phyloP scores from a whole-genome alignment of 2,888 invertebrate species.

The Odontocerum albicorne region DNA sequence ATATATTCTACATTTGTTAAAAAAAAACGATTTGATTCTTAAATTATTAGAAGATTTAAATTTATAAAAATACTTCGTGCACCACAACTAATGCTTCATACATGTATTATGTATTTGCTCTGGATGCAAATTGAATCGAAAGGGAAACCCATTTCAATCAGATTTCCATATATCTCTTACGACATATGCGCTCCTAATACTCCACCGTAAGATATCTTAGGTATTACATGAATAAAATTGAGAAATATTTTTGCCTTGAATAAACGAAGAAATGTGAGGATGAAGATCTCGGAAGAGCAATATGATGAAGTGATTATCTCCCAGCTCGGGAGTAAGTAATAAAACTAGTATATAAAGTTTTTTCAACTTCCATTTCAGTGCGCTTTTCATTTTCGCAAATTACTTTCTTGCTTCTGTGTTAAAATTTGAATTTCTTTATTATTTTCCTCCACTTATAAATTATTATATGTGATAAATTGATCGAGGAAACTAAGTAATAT shows the following conservation, averaged over 20 bases:
- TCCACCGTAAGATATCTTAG: too few relatives aligned
- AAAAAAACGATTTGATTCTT: too few relatives aligned
- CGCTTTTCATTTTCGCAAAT: conserved; percentile 6
- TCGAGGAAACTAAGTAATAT: too few relatives aligned
- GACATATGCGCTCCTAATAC: conserved; percentile 17
- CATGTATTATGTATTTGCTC: conserved; percentile 5
- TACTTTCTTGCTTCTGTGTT: background rate
- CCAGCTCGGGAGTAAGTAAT: conserved; percentile 9
- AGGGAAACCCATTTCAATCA: conserved; percentile 20
- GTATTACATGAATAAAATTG: too few relatives aligned
- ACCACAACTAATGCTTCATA: background rate
- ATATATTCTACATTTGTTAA: too few relatives aligned
- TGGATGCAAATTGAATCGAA: conserved; percentile 19
- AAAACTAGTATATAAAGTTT: conserved; percentile 13
- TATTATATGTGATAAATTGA: background rate
- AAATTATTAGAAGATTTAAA: too few relatives aligned
- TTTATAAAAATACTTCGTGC: background rate
- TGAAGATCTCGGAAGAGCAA: background rate
- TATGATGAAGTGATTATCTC: conserved; percentile 17
- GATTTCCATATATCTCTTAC: conserved; percentile 18
- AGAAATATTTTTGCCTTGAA: too few relatives aligned
- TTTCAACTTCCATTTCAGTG: too few relatives aligned
- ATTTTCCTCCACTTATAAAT: background rate
- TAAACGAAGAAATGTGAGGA: too few relatives aligned
- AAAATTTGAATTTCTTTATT: conserved; percentile 5